Base-by-base conservation (phyloP, 2,113 vertebrate species). In the Anolis carolinensis region DNA sequence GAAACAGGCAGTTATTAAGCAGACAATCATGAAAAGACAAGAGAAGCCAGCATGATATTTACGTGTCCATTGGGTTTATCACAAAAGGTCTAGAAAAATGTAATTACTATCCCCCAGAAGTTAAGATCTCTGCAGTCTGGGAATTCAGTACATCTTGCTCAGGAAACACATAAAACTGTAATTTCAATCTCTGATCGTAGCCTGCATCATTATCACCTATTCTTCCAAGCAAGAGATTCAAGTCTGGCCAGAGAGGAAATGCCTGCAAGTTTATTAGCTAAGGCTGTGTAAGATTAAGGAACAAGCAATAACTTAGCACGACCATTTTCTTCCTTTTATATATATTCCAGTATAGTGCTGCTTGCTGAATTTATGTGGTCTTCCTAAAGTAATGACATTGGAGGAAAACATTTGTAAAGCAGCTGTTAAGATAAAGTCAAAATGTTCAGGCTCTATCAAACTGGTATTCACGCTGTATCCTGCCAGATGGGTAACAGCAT, bases 31-130 rank as follows among this genome's bases (percentile, higher is more conserved):
- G 7, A 62, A 7, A 80, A 80, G 39, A 9, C 72, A 65, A 48
- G 14, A 20, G 5, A 62, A 8, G 7, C 87, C 67, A 78, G 68
- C 67, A 86, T 84, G 85, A 55, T 78, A n/a, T 23, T 30, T 10
- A 68, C 11, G 11, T 27, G 65, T 30, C 2, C 48, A 72, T 72
- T 50, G 32, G 30, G 7, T 83, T 83, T 39, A 27, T 62, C 34
- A 73, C 32, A 30, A 50, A 52, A 62, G 70, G 62, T 21, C 36
- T 73, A 44, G 68, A 30, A 52, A 73, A 83, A 73, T 80, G 65
- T 67, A 80, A 70, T 81, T 89, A 91, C 85, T 73, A 74, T 70
- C 77, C 73, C 82, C 52, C 81, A 90, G 90, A 9, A 48, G 74
- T 67, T 44, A 73, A 48, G 59, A n/a, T 11, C 32, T 44, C 75